Evolutionary conservation across 2,113 vertebrate species (phyloP), one percentile per base, ranked within the genome.

Genomic region (Phylloscopus trochilus): DNA sequence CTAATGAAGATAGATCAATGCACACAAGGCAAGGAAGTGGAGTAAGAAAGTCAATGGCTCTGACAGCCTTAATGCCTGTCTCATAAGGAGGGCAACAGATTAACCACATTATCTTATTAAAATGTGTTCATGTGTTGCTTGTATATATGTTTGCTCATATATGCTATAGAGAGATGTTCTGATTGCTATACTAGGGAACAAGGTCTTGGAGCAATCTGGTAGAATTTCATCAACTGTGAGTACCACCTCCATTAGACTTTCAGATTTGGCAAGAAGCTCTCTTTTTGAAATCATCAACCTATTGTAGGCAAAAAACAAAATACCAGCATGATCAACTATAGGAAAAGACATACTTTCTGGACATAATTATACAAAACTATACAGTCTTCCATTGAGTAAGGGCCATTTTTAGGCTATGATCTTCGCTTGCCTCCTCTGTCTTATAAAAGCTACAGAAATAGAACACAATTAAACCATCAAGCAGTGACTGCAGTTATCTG

Each of bases 401-500:
- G 35, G n/a, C 4, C 44, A 79, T 92, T 95, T 96, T 93, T 89
- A 95, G 69, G 72, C 41, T 90, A 46, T 85, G 68, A 92, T 75
- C 47, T 78, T 60, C 15, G 6, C 39, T 18, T 66, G 66, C 24
- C 80, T 76, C 56, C 55, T 93, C 59, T 69, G 23, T 56, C 58
- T 70, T 64, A 59, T 30, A 93, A 97, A 93, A 91, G 73, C 3
- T 55, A 84, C 33, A 88, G 41, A 91, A 95, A 87, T 22, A 83
- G 85, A 94, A 74, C 6, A 51, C 58, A 81, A 56, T 37, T 72
- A 93, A 91, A 73, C 39, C 37, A 53, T 30, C 23, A 41, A 79
- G 52, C 60, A 91, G 47, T 15, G 26, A 46, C 52, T 35, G 28
- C 9, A 81, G 55, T 35, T 92, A 73, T 92, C 72, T 77, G 58